Percentiles rank a stretch among this genome's conserved stretches.
These are phyloP conservation scores for Monochamus alternatus DNA, from an alignment of 2,888 invertebrate genomes.

Conservation along the genomic window DNA sequence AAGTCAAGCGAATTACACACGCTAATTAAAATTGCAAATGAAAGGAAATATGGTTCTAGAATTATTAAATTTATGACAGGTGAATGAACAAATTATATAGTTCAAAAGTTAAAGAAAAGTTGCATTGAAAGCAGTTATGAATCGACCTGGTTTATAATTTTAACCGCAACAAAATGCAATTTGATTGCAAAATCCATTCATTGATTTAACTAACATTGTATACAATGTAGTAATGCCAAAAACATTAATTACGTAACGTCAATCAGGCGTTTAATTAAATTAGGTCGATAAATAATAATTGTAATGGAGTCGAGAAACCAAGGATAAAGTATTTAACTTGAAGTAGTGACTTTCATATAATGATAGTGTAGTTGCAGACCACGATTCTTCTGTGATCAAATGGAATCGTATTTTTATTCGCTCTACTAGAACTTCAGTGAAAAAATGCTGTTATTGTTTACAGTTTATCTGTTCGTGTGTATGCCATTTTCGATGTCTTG, in stretches of 20 bases:
- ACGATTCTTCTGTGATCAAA: too few species aligned
- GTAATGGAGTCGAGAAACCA: too few species aligned
- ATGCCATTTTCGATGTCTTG: too few species aligned
- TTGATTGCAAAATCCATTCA: conserved; percentile 21
- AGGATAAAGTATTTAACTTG: too few species aligned
- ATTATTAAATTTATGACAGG: conserved; percentile 14
- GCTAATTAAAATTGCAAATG: not conserved
- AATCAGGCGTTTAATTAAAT: conserved; percentile 1
- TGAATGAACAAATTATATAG: conserved; percentile 32
- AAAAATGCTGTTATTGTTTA: too few species aligned
- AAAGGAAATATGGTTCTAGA: not conserved
- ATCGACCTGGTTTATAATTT: conserved; percentile 5
- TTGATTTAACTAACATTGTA: conserved; percentile 6
- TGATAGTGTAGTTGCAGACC: too few species aligned
- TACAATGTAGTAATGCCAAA: conserved; percentile 31
- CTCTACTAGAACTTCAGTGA: too few species aligned
- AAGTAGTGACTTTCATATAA: too few species aligned
- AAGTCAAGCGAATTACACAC: not conserved
- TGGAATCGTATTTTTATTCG: too few species aligned
- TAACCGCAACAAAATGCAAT: not conserved
- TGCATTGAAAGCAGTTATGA: not conserved
- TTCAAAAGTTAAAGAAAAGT: conserved; percentile 27
- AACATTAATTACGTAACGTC: conserved; percentile 37
- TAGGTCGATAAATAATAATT: not conserved
- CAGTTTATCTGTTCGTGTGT: too few species aligned